These are phyloP conservation scores for Ctenoplectra terminalis DNA, from an alignment of 1,140 invertebrate species.

Conservation along the genomic window DNA sequence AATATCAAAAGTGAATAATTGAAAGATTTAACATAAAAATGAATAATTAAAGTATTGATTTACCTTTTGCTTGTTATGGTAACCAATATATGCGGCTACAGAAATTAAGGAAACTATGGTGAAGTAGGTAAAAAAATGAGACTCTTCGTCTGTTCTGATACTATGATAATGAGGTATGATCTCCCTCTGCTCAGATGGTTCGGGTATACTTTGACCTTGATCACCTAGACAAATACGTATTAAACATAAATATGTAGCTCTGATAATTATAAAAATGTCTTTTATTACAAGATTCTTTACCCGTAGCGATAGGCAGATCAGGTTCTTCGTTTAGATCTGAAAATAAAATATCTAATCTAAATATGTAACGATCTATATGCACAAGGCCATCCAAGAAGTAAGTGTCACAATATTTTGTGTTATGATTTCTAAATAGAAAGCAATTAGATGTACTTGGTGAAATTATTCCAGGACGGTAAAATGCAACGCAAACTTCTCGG, in stretches of 20 bases:
- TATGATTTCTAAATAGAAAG: too few species aligned
- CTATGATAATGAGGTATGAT: slow-evolving; percentile 28
- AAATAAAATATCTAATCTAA: slow-evolving; percentile 23
- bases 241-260: background rate
- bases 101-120: slow-evolving; percentile 84
- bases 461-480: too few species aligned
- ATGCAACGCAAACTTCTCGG: too few species aligned
- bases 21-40: background rate
- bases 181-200: slow-evolving; percentile 25
- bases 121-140: slow-evolving; percentile 87
- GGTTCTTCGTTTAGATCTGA: slow-evolving; percentile 20
- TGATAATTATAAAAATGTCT: background rate
- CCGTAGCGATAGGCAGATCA: background rate
- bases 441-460: too few species aligned
- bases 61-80: slow-evolving; percentile 89
- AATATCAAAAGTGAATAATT: background rate
- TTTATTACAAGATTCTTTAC: slow-evolving; percentile 30
- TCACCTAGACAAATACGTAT: slow-evolving; percentile 19
- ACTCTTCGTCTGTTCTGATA: slow-evolving; percentile 77
- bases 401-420: too few species aligned
- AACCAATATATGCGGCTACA: slow-evolving; percentile 85
- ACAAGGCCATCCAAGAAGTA: too few species aligned
- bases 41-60: slow-evolving; percentile 28
- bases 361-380: background rate
- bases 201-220: slow-evolving; percentile 31